phyloP scores from a whole-genome alignment of 1,140 invertebrate species.

The Trichogramma pretiosum region DNA sequence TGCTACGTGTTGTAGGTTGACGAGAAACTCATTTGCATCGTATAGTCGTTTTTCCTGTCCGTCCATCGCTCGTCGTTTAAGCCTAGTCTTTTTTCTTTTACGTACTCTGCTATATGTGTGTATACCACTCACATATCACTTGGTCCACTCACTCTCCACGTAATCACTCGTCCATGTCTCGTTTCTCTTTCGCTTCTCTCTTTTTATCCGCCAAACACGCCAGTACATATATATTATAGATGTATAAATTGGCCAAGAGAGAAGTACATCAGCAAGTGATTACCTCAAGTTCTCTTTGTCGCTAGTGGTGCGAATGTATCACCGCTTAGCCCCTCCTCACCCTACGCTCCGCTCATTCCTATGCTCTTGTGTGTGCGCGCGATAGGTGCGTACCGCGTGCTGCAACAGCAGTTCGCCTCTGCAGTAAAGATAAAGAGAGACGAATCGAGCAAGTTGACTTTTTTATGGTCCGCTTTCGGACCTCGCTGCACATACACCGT shows the following conservation, averaged over 20 bases:
- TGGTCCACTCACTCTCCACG: neutral
- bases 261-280: constrained; percentile 43
- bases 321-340: neutral
- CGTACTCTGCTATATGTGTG: no score
- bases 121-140: no score
- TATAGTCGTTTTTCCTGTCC: no score
- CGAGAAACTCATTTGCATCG: no score
- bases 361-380: no score
- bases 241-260: no score
- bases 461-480: neutral
- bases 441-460: neutral
- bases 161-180: constrained; percentile 2
- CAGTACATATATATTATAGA: no score
- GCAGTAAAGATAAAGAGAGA: neutral
- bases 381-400: no score
- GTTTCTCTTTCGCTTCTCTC: constrained; percentile 14
- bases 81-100: constrained; percentile 2
- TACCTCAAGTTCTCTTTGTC: constrained; percentile 36
- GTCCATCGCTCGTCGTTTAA: constrained; percentile 13
- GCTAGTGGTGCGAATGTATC: no score
- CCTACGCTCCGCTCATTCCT: neutral
- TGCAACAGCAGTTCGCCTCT: no score
- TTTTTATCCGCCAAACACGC: constrained; percentile 8
- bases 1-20: no score
- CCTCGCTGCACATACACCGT: neutral